Evolutionary conservation across 2,888 invertebrate genomes (phyloP), one percentile per base, ranked within the genome.

Genomic region (Halocaridina rubra): DNA sequence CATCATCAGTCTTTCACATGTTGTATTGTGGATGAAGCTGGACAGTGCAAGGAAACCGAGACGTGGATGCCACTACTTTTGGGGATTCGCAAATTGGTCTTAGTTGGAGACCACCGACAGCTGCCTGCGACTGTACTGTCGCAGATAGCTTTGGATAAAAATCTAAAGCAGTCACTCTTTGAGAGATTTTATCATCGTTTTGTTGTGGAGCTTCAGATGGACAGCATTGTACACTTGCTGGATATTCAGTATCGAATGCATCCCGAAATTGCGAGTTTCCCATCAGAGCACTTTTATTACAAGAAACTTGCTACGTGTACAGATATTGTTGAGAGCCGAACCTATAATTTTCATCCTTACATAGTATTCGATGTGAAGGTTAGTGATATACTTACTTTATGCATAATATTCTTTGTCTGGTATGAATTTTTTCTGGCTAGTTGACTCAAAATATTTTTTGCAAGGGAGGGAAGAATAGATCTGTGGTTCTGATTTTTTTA

Each of bases 31-130:
- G 96, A 96, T 91, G 96, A 97, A 92, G 97, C 97, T 24, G 95
- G 96, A 0, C 96, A 97, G 90, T 95, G 95, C 88, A 94, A 93
- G 53, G 98, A 98, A 91, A 94, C 95, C 0, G 96, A 96, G 91
- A 93, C 94, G 1, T 91, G 97, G 88, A 93, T 96, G 88, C 97
- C 97, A 0, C 92, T 97, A 67, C 93, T 94, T 90, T 93, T 96
- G 87, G 94, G 94, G 77, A 93, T 96, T 3, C 93, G 93, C 69
- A 95, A 94, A 77, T 91, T 97, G 72, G 93, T 97, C 57, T 92
- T 98, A 87, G 95, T 97, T 33, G 97, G 97, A 0, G 97, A 98
- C 91, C 95, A 96, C 1, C 93, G 95, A 90, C 97, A 97, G 90
- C 92, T 97, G 78, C 95, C 96, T 0, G 95, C 96, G 0, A 96